Evolutionary conservation across 2,797 vertebrate species (phyloP), one percentile per base, ranked within the genome.

Genomic region (Danio jaintianensis): DNA sequence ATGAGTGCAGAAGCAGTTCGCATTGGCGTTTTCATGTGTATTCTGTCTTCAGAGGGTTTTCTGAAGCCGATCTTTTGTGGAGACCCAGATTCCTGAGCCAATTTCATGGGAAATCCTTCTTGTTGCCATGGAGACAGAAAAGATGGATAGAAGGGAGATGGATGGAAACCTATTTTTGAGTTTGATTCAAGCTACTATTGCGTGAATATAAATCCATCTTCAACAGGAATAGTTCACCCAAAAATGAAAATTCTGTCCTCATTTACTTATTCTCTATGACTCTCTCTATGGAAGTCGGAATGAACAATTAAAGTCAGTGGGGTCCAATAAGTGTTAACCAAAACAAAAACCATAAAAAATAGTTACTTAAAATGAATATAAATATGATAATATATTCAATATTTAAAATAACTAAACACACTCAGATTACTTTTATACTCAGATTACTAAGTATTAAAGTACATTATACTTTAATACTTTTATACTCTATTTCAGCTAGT

Each of bases 51-150:
- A 42, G 0, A 10, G 67, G 53, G 38, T 59, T 59, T 73, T 22
- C 56, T 61, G 6, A 71, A 36, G 43, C 20, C 74, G 16, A 74
- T 29, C 29, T 11, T 16, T 45, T 48, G 6, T 11, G 20, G 20
- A 78, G 43, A 13, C 42, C 75, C 53, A 68, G 43, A 78, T 78
- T 68, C 7, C 16, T 10, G 42, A 67, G 52, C 52, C 20, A 56
- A 36, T 64, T 66, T 5, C 42, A 7, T 5, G 9, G 42, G 13
- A 55, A 42, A 47, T 66, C 53, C 50, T 72, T 20, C 13, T 55
- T 63, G 66, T 78, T 78, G 75, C 75, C 55, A 78, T 78, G 75
- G 81, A 52, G 20, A 78, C 69, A 0, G 6, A 45, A 53, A 45
- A 48, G 9, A 69, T 20, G 16, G 47, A 47, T 40, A 13, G n/a